A percentile compares a stretch with the other conserved stretches of the same genome.
These are phyloP conservation scores for Microcebus ravelobensis DNA, from an alignment of 2,113 vertebrate genomes.

Conservation along the genomic window DNA sequence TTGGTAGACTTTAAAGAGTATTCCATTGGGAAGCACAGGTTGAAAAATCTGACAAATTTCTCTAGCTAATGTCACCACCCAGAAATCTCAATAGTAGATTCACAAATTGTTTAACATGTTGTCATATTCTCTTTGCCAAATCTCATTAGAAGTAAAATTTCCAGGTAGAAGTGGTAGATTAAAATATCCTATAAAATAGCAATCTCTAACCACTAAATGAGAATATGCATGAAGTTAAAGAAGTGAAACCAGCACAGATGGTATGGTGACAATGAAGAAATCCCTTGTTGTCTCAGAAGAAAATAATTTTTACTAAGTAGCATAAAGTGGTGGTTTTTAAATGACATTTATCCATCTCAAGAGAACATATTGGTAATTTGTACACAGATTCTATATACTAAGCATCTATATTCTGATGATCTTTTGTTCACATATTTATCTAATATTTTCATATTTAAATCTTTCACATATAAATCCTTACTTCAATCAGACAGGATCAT, in stretches of 20 bases:
- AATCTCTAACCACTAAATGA: neutral
- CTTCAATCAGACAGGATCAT: neutral
- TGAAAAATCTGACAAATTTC: neutral
- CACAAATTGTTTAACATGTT: neutral
- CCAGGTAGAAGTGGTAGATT: neutral
- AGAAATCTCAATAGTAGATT: neutral
- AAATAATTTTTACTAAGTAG: neutral
- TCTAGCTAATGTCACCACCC: neutral
- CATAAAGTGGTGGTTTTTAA: neutral
- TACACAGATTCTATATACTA: neutral
- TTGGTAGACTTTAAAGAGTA: neutral
- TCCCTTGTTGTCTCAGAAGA: neutral
- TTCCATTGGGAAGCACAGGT: neutral
- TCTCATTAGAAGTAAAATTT: neutral
- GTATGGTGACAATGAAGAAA: neutral
- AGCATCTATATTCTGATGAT: neutral
- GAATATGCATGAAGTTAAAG: neutral
- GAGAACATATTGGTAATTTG: neutral
- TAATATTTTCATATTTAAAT: neutral
- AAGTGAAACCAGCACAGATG: neutral
- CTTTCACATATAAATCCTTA: neutral
- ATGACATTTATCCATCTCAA: neutral
- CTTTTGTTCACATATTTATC: slow-evolving; percentile 5
- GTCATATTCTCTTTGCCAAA: neutral
- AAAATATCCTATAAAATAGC: neutral